These are phyloP conservation scores for Lasioglossum vierecki DNA, from an alignment of 2,888 invertebrate species.

Conservation along the genomic window DNA sequence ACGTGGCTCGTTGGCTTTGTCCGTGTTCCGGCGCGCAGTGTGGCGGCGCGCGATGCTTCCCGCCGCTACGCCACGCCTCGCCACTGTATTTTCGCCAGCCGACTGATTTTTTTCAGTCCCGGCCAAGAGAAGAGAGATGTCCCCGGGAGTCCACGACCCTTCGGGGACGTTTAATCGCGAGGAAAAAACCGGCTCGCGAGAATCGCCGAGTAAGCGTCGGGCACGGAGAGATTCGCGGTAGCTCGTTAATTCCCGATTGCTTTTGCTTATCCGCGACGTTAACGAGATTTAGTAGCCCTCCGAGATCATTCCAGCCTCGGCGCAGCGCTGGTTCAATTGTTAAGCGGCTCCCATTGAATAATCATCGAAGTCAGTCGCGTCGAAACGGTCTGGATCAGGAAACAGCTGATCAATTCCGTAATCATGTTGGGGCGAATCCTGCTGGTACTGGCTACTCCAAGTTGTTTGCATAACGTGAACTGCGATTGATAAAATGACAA, in stretches of 20 bases:
- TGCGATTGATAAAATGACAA: not conserved
- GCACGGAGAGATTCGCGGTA: constrained; percentile 18
- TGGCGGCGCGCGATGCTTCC: no score
- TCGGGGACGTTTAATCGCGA: constrained; percentile 62
- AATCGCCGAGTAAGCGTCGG: constrained; percentile 56
- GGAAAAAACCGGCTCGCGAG: constrained; percentile 44
- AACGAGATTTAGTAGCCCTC: constrained; percentile 11
- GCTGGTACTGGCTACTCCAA: not conserved
- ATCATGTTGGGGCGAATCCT: not conserved
- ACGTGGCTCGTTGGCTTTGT: constrained; percentile 66
- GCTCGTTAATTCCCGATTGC: constrained; percentile 25
- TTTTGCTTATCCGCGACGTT: constrained; percentile 14
- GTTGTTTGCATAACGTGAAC: not conserved
- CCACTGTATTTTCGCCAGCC: constrained; percentile 61
- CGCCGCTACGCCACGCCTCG: constrained; percentile 15
- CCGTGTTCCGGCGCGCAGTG: constrained; percentile 51
- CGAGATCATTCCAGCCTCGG: not conserved
- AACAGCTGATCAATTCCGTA: not conserved
- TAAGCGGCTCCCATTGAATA: not conserved
- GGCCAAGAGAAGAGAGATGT: constrained; percentile 59
- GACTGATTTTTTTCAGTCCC: constrained; percentile 67
- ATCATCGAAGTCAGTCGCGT: not conserved
- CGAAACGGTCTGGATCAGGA: not conserved
- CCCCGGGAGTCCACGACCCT: constrained; percentile 20
- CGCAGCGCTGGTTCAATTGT: not conserved